Evolutionary conservation across 2,113 vertebrate genomes (phyloP), one percentile per base, ranked within the genome.

Genomic region (Glaucidium brasilianum): DNA sequence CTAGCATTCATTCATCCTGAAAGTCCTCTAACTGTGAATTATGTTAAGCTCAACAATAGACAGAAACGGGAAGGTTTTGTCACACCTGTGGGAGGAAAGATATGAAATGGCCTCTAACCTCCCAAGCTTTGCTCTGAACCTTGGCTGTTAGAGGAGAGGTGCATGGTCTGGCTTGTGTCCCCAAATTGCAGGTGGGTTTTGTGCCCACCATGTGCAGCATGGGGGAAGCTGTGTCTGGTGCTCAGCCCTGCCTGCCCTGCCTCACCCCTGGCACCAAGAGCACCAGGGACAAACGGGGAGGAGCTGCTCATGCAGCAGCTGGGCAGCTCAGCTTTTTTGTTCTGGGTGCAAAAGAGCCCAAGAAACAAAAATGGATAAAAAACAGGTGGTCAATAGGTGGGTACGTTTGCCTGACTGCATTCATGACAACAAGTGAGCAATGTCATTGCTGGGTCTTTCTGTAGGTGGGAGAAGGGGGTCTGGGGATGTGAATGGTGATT

Each of bases 221-320:
- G 10, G 26, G 49, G 39, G 23, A 49, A 50, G 5, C 39, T 56
- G 68, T 45, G 39, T 16, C 27, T 67, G 43, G 16, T 68, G 71
- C 34, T 62, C 50, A 47, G 15, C n/a, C 49, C 47, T 66, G 52
- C 12, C 64, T 37, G 25, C 8, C 35, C 23, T 62, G 37, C 43
- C 29, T 60, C 16, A n/a, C 43, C 17, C 49, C 37, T 1, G 0
- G 13, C 53, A 39, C 25, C 1, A 5, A 11, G 32, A 26, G 16
- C 39, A 64, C 22, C 12, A 6, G 0, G 11, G n/a, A 52, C 11
- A 35, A 43, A 55, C 3, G n/a, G 6, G 22, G 12, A 43, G 39
- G 20, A 59, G 29, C 15, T 35, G 49, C 62, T 92, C 43, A 12
- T 15, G 15, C 37, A 72, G 53, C 43, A 39, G 21, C 43, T 10